Base-by-base conservation (phyloP, 2,888 invertebrate genomes). In the Mycalesis mineus region DNA sequence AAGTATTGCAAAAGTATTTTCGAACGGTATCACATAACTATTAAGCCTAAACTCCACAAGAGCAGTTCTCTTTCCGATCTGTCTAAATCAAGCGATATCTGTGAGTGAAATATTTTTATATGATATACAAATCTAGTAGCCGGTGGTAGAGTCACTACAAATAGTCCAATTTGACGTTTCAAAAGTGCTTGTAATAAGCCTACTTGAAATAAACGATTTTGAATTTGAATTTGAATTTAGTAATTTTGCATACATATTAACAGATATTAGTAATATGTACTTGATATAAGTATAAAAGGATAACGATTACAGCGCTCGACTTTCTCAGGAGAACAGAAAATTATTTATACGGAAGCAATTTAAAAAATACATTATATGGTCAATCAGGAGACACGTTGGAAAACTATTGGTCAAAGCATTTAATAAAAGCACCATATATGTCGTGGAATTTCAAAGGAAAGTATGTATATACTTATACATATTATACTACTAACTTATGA, bases 11-110 rank as follows among this genome's bases (percentile, higher is more conserved):
- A 74, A 48, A 78, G 75, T 66, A 73, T 81, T 56, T 75, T 75
- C 51, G 86, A 88, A 66, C 78, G 80, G 49, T 88, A 87, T 68
- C 84, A 77, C 62, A 87, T 88, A 64, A 84, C 82, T n/a, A 85
- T 88, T 62, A 82, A 81, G 59, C 88, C 87, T 5, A 83, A 80
- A 71, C 64, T 81, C 13, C 70, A 75, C 50, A 78, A 72, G 62
- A 85, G 88, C 68, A 84, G 69, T 64, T 88, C 88, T 6, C 64
- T 88, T 40, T 83, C 88, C 6, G 84, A 88, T 58, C 75, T 88
- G 28, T 76, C 78, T 11, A 73, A 74, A 59, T 57, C 73, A 62
- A 86, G 84, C 65, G 81, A 86, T 65, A 77, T 78, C 68, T 80
- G 88, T 88, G 73, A 86, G 87, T 84, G 11, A 14, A 7, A 68